Base-by-base conservation (phyloP, 2,113 vertebrate genomes). In the Casuarius casuarius region DNA sequence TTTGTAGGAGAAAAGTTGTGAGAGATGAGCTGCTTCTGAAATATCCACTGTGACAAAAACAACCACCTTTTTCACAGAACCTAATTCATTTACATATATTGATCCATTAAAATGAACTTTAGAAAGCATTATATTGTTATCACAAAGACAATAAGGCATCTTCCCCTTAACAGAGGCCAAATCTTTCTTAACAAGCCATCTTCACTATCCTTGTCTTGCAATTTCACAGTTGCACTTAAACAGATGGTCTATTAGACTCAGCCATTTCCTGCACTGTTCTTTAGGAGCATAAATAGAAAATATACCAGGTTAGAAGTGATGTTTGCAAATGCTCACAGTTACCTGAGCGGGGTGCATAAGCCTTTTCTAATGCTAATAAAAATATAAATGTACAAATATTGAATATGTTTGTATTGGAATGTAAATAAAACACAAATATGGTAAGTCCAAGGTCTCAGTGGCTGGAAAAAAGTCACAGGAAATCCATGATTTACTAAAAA, bases 211-310 rank as follows among this genome's bases (percentile, higher is more conserved):
- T 87, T 65, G 31, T 87, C 33, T 40, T 89, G 56, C 19, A 81
- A 49, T 92, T 96, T 91, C 65, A 90, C 23, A 58, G 40, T 71
- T 46, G 63, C 46, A 54, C 18, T 90, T 93, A 84, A 82, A 82
- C 77, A 96, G 81, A 89, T 79, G 65, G 62, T 87, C 52, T 79
- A 23, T 84, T 72, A 84, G 38, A 65, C 52, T 94, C 62, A 58
- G 58, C 21, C 87, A 74, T 49, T 95, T 91, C 40, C 48, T 84
- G 20, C 15, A 40, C 21, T 56, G 17, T 38, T 87, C 23, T 96
- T 95, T 48, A 82, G 73, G n/a, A 79, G 9, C 2, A 1, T 75
- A 95, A 96, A 92, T 4, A 82, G 61, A 94, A 92, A 87, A 61
- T 31, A 8, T 6, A 40, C 5, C 40, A 31, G 15, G 12, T 23